phyloP scores from a whole-genome alignment of 1,140 invertebrate genomes.

The Daktulosphaira vitifoliae region DNA sequence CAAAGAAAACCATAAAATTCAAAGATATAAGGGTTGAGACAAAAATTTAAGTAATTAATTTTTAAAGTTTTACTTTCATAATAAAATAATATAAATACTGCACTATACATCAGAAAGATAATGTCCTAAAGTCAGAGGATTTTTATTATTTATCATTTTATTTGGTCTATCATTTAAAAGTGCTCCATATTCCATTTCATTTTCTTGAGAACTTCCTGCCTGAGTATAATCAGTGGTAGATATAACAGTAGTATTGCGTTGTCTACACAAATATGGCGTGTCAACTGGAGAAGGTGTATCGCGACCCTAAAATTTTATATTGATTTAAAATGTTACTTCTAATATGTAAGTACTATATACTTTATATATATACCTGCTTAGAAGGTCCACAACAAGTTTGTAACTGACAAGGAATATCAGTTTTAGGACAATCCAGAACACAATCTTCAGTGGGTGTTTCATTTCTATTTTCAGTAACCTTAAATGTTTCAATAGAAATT shows the following conservation, averaged over 20 bases:
- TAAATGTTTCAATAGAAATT: slow-evolving; percentile 33
- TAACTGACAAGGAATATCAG: slow-evolving; percentile 69
- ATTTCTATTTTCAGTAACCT: slow-evolving; percentile 49
- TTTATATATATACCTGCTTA: slow-evolving; percentile 49
- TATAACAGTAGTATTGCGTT: slow-evolving; percentile 52
- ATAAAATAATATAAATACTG: too few relatives aligned
- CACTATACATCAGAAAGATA: slow-evolving; percentile 24
- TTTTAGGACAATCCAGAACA: slow-evolving; percentile 76
- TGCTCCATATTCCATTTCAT: slow-evolving; percentile 54
- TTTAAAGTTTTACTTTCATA: too few relatives aligned
- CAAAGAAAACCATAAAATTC: too few relatives aligned
- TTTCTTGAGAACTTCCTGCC: slow-evolving; percentile 45
- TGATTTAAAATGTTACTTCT: not conserved
- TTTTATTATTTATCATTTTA: not conserved
- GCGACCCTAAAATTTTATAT: slow-evolving; percentile 49
- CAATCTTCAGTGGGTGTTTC: slow-evolving; percentile 55
- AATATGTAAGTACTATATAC: not conserved
- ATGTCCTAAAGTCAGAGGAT: not conserved
- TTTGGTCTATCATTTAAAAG: slow-evolving; percentile 44
- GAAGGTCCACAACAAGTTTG: slow-evolving; percentile 72
- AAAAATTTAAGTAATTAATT: too few relatives aligned
- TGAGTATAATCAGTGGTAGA: slow-evolving; percentile 39
- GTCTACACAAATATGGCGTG: slow-evolving; percentile 67
- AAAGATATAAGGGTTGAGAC: too few relatives aligned
- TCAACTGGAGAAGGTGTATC: slow-evolving; percentile 66